Base-by-base conservation (phyloP, 2,888 invertebrate genomes). In the Drosophila kuntzei region DNA sequence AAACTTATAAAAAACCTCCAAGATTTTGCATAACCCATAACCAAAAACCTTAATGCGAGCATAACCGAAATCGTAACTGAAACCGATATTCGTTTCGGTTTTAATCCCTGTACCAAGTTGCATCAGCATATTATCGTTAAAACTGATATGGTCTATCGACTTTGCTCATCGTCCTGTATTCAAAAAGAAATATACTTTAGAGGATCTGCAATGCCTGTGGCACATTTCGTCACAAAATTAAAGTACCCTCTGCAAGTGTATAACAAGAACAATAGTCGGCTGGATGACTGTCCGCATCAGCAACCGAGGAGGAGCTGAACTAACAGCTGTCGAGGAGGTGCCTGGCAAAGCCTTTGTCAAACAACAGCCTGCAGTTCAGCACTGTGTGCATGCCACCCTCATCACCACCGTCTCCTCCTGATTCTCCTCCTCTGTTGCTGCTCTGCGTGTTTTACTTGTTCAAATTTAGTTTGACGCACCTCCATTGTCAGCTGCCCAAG, bases 401-500 rank as follows among this genome's bases (percentile, higher is more conserved):
- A 14, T 2, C 14, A 7, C 29, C 14, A 3, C 6, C 12, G 0
- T 29, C 4, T 6, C 6, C 39, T 9, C 32, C 39, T 12, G 8
- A 2, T 1, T 9, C 11, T 34, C 11, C 34, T 6, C 27, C 2
- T 11, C 6, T 27, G n/a, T 32, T 18, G 7, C 27, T n/a, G 1
- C 22, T 11, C 16, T 8, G 22, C 9, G 9, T 46, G 16, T 37
- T 53, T 37, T 18, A 11, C 36, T 46, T 61, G 61, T 41, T 60
- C 20, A 60, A 63, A 63, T 72, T 60, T 62, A 57, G 76, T 49
- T 41, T n/a, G 57, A 27, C 43, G 25, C 66, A 54, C 22, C 72
- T 53, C 41, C 49, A 61, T 61, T 57, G 61, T 67, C 67, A 22
- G 43, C 43, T 32, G 36, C n/a, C 22, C 37, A n/a, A 20, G 32